Evolutionary conservation across 1,140 invertebrate genomes (phyloP), one percentile per base, ranked within the genome.

Genomic region (Rhopalosiphum maidis): DNA sequence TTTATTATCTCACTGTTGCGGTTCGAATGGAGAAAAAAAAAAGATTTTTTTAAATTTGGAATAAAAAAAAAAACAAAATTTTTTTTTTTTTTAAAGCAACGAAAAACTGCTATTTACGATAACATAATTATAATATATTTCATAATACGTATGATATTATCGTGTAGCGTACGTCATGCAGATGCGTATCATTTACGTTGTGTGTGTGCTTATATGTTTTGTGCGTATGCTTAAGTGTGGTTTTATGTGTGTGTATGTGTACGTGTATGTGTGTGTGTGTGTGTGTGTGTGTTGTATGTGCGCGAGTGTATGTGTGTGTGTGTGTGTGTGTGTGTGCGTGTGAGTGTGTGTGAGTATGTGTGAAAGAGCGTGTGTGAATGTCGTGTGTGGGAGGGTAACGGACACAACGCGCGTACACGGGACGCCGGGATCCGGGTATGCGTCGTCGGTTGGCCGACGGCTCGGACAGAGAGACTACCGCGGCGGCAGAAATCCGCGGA

Each of bases 371-470:
- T 82, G 90, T n/a, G 60, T 82, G 90, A n/a, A 35, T 90, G 37
- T 89, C 35, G 41, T 85, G 90, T 43, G 48, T 92, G 90, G 41
- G 54, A 46, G 90, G 60, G 90, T 43, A 82, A 91, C 60, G 90
- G 90, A 43, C 60, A 77, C 90, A 35, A 82, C 90, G 43, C 60
- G 87, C 60, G 90, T 82, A 88, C 87, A 88, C 91, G 91, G 48
- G 77, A 46, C 77, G 46, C n/a, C 91, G 91, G 77, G 46, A 51
- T 85, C 77, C 91, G 91, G 91, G 91, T 92, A 30, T 85, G 91
- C 91, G 91, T 92, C 88, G 88, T 91, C 68, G 91, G 91, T 92
- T 92, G 91, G 91, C 68, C 91, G 91, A 92, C 91, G 91, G 91
- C 91, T 92, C 91, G 91, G 91, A 92, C 91, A 83, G 68, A 83